Conservation (phyloP, 2,888 invertebrate species). For the Xiphydria camelus region DNA sequence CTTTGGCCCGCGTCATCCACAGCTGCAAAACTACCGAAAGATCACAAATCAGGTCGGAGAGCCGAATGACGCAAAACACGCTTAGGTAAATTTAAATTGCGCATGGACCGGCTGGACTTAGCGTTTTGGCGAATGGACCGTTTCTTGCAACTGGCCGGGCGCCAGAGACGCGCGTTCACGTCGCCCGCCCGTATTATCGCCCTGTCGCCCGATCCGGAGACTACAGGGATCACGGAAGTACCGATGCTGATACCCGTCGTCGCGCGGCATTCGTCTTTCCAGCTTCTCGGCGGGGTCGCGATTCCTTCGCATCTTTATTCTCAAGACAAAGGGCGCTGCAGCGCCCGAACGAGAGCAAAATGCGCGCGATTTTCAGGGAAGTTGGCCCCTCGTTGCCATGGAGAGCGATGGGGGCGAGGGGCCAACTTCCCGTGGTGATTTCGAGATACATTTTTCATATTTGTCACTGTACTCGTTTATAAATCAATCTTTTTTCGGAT, state of each 20-base stretch:
- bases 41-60: slow-evolving; percentile 45
- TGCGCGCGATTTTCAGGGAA: too few relatives aligned
- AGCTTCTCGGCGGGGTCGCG: neutral
- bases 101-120: slow-evolving; percentile 32
- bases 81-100: slow-evolving; percentile 56
- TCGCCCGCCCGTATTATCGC: slow-evolving; percentile 31
- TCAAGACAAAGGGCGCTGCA: too few relatives aligned
- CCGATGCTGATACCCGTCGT: slow-evolving; percentile 4
- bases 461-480: too few relatives aligned
- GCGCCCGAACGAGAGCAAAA: too few relatives aligned
- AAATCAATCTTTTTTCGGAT: too few relatives aligned
- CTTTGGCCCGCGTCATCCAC: slow-evolving; percentile 44
- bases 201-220: slow-evolving; percentile 20
- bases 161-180: slow-evolving; percentile 39
- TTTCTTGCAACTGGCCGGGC: slow-evolving; percentile 31
- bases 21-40: slow-evolving; percentile 43
- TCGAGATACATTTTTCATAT: too few relatives aligned
- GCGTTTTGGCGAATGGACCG: slow-evolving; percentile 29
- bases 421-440: too few relatives aligned
- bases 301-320: neutral
- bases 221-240: slow-evolving; percentile 7
- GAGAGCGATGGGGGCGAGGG: too few relatives aligned
- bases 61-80: slow-evolving; percentile 52
- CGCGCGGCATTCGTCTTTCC: neutral
- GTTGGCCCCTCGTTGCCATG: too few relatives aligned